phyloP scores from a whole-genome alignment of 2,113 vertebrate species.

The Ictalurus furcatus region DNA sequence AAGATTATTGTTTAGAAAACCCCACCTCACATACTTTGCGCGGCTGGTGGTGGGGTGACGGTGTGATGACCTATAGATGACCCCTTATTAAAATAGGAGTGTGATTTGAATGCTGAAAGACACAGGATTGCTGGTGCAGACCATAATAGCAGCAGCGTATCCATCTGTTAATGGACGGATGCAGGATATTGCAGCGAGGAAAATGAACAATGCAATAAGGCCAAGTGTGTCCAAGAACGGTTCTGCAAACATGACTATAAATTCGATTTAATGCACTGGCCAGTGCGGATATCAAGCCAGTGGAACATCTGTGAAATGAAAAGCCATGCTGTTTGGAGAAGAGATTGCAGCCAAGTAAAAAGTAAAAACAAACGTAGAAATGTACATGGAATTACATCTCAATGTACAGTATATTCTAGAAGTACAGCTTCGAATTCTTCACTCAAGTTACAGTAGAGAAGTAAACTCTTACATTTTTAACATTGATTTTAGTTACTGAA shows the following conservation, averaged over 20 bases:
- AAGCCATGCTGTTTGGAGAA: background rate
- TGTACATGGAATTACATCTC: background rate
- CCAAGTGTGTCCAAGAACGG: background rate
- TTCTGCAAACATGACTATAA: constrained; percentile 10
- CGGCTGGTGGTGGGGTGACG: background rate
- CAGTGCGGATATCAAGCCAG: background rate
- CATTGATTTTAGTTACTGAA: background rate
- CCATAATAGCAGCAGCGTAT: background rate
- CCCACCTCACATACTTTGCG: background rate
- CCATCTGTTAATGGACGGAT: constrained; percentile 15
- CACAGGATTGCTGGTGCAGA: background rate
- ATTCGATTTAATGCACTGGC: constrained; percentile 6
- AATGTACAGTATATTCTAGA: background rate
- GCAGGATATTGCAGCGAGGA: constrained; percentile 3
- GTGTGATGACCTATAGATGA: background rate
- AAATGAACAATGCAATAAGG: background rate
- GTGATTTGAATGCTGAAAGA: background rate
- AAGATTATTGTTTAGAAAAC: background rate
- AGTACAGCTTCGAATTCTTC: background rate
- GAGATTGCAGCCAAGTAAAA: background rate
- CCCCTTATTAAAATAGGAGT: background rate
- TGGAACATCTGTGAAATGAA: constrained; percentile 20
- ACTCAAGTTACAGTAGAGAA: background rate
- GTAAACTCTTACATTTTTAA: background rate
- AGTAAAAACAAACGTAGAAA: background rate